Evolutionary conservation across 2,113 vertebrate genomes (phyloP).

Genomic region (Phrynosoma blainvillii): DNA sequence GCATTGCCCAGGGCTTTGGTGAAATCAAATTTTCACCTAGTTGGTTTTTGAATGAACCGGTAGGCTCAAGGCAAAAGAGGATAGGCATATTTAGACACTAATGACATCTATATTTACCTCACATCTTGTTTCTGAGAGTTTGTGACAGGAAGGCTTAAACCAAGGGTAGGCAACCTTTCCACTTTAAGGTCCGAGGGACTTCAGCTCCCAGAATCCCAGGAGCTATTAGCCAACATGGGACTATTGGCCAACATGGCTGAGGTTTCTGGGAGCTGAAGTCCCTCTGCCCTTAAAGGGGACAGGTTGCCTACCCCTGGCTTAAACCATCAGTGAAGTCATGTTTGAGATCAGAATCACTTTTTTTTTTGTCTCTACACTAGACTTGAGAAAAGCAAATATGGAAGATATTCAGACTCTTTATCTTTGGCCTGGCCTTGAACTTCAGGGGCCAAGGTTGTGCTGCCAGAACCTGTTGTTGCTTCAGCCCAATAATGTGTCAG

Average conservation of each 20-base stretch:
- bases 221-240: no score
- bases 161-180: no score
- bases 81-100: not conserved
- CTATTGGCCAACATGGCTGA: no score
- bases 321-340: not conserved
- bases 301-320: no score
- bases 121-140: not conserved
- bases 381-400: not conserved
- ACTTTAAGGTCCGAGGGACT: no score
- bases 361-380: not conserved
- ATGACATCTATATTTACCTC: not conserved
- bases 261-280: no score
- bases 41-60: not conserved
- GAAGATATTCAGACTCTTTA: not conserved
- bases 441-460: not conserved
- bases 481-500: not conserved
- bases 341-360: not conserved
- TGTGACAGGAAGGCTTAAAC: no score
- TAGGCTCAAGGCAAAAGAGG: not conserved
- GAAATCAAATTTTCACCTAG: not conserved
- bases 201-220: no score
- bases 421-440: constrained; percentile 10
- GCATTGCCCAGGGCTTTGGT: not conserved
- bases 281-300: no score
- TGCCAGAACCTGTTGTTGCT: not conserved